A percentile compares a stretch with the other conserved stretches of the same genome.
Conservation (phyloP, 2,113 vertebrate genomes). For the Laticauda laticaudata region DNA sequence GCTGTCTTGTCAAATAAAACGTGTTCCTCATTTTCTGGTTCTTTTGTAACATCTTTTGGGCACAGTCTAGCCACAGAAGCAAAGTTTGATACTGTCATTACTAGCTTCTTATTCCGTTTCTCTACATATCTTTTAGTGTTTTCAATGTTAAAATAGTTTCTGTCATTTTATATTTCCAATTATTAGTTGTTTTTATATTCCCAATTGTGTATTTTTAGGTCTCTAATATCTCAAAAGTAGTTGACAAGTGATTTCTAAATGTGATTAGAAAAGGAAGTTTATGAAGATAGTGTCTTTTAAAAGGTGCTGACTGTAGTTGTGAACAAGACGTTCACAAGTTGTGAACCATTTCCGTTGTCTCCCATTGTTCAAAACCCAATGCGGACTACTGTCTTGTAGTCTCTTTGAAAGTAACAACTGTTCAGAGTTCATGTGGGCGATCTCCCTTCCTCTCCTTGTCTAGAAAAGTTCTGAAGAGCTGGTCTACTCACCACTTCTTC, state of each 20-base stretch:
- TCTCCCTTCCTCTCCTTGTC: neutral
- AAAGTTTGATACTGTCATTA: neutral
- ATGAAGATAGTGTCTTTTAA: neutral
- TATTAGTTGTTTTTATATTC: neutral
- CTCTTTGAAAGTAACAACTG: neutral
- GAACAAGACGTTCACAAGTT: neutral
- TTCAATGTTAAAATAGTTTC: neutral
- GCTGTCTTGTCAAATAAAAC: neutral
- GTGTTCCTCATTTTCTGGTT: neutral
- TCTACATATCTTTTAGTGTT: neutral
- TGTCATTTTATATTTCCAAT: neutral
- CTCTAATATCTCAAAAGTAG: neutral
- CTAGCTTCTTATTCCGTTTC: neutral
- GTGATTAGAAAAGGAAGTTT: neutral
- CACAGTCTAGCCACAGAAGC: neutral
- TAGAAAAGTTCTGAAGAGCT: neutral
- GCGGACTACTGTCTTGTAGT: neutral
- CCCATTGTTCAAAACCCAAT: neutral
- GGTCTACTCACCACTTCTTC: neutral
- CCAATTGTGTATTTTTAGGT: neutral
- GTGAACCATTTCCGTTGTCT: neutral
- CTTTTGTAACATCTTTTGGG: neutral
- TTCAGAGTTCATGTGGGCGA: neutral
- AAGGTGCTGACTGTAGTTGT: neutral
- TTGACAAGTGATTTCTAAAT: neutral